Evolutionary conservation across 2,797 vertebrate species (phyloP).

Genomic region (Enteromius viviparus): DNA sequence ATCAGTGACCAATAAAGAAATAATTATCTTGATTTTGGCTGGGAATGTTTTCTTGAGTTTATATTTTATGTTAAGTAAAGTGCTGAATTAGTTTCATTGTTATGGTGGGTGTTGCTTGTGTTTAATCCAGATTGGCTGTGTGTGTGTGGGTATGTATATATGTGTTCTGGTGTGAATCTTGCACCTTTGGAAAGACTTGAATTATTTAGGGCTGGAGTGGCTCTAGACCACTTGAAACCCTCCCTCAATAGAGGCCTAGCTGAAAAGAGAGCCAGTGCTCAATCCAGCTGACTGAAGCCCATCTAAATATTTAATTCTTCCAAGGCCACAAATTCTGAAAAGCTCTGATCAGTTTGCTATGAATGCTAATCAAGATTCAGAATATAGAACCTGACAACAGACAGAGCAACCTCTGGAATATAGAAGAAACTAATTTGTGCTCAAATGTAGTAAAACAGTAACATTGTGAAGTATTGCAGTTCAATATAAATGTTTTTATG

Average conservation of each 20-base stretch:
- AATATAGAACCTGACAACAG: constrained; percentile 20
- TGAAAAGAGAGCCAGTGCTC: constrained; percentile 49
- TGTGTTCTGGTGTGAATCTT: background rate
- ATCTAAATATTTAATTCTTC: constrained; percentile 57
- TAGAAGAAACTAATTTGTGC: background rate
- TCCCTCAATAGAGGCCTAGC: constrained; percentile 24
- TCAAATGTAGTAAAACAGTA: no score
- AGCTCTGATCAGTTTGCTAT: constrained; percentile 39
- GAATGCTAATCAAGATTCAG: constrained; percentile 26
- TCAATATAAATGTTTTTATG: no score
- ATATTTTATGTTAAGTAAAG: background rate
- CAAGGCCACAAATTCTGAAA: constrained; percentile 22
- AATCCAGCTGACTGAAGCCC: constrained; percentile 42
- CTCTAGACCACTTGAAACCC: constrained; percentile 45
- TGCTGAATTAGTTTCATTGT: background rate
- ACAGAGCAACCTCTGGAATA: constrained; percentile 14
- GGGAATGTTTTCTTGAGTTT: constrained; percentile 2
- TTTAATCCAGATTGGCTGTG: background rate
- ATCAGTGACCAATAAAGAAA: constrained; percentile 14
- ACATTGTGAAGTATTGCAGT: no score
- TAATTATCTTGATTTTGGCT: background rate
- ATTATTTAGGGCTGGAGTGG: constrained; percentile 61
- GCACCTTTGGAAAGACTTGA: constrained; percentile 48
- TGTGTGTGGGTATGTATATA: background rate
- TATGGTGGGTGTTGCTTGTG: background rate